Base-by-base conservation (phyloP, 2,888 invertebrate genomes). In the Eupithecia exiguata region DNA sequence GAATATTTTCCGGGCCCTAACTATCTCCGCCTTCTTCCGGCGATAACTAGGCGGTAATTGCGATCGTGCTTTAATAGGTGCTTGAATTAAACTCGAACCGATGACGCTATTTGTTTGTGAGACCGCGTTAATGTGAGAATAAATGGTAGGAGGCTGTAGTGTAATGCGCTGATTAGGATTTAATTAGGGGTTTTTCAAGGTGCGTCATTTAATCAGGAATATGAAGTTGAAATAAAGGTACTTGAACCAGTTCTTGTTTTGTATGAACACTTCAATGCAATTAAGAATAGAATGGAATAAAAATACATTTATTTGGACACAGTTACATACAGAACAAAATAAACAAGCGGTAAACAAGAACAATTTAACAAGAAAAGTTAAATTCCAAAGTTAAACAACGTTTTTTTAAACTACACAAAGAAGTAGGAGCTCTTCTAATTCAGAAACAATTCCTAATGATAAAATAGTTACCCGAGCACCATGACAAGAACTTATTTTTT, bases 1-100 rank as follows among this genome's bases (percentile, higher is more conserved):
- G 94, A 94, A 94, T 93, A 93, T 93, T 93, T 94, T 94, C 94
- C 93, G 93, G 92, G 92, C 92, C 91, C 94, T 93, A 94, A 93
- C 94, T 94, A 94, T 94, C 93, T 93, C 92, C 91, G 87, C 89
- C 92, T 91, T 93, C 93, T 94, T 93, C 93, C 94, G 93, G 92
- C 92, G 92, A 93, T 93, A 93, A 93, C 93, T 93, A 93, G 93
- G 91, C 93, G 93, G 92, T 93, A 93, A 93, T 93, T 93, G 93
- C 92, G 91, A 92, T 58, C 58, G 25, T 89, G 88, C 89, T 91
- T 92, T 93, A 94, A 93, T 94, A 93, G 92, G 91, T 90, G 90
- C 92, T 92, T 89, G 86, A 89, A 85, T 62, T 43, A 30, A 49
- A 75, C 75, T 75, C 67, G 46, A 72, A 18, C 91, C 90, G 86